These are phyloP conservation scores for Gephyroberyx darwinii DNA, from an alignment of 2,797 vertebrate species.

Conservation along the genomic window DNA sequence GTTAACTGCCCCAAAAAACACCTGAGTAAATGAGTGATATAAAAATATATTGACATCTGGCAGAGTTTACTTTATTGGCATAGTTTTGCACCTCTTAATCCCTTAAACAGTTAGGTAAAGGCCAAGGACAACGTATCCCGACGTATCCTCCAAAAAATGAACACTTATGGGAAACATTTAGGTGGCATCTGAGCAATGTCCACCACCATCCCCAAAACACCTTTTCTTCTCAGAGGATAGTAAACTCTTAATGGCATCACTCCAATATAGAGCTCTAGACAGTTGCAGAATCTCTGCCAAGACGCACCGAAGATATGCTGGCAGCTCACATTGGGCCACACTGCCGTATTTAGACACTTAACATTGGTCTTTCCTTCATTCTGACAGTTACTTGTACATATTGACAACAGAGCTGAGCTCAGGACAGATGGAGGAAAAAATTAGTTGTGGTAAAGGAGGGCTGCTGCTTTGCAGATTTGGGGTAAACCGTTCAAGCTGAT, in stretches of 20 bases:
- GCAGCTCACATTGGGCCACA: slow-evolving; percentile 14
- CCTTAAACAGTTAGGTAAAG: not conserved
- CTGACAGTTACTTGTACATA: slow-evolving; percentile 46
- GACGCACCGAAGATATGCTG: not conserved
- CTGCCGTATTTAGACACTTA: slow-evolving; percentile 51
- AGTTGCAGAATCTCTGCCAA: too few species aligned
- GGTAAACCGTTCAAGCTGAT: slow-evolving; percentile 68
- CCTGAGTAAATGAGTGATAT: not conserved
- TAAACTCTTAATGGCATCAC: slow-evolving; percentile 8
- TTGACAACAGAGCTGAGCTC: slow-evolving; percentile 56
- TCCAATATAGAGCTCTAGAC: not conserved
- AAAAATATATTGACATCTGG: not conserved
- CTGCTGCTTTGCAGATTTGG: slow-evolving; percentile 62
- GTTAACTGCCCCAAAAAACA: not conserved
- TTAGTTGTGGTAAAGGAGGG: slow-evolving; percentile 24
- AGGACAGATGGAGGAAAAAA: slow-evolving; percentile 35
- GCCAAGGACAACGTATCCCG: too few species aligned
- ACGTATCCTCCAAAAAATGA: too few species aligned
- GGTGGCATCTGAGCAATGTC: not conserved
- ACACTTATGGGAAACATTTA: too few species aligned
- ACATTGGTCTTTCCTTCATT: slow-evolving; percentile 41
- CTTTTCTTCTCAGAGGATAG: not conserved
- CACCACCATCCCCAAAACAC: slow-evolving; percentile 3
- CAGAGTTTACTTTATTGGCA: not conserved
- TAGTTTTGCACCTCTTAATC: not conserved